A percentile compares a stretch with the other conserved stretches of the same genome.
Conservation (phyloP, 1,140 invertebrate species). For the Bombus ignitus region DNA sequence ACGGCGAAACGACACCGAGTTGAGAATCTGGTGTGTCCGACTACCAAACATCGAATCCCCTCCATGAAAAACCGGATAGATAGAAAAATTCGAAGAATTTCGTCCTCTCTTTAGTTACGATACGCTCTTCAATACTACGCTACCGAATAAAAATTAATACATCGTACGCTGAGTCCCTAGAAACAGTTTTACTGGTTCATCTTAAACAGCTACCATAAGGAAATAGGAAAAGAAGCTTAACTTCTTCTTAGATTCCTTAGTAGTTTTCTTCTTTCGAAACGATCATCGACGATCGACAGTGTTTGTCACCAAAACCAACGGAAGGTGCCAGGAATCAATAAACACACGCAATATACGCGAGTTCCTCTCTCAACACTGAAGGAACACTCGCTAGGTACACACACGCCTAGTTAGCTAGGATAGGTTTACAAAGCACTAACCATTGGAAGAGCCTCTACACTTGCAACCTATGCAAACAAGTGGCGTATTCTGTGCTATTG, state of each 20-base stretch:
- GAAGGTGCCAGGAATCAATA: slow-evolving; percentile 20
- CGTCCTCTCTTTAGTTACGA: background rate
- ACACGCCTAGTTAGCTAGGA: slow-evolving; percentile 60
- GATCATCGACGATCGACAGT: background rate
- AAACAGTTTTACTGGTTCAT: background rate
- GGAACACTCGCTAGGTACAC: slow-evolving; percentile 49
- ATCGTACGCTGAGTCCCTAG: background rate
- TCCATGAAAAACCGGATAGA: background rate
- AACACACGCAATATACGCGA: background rate
- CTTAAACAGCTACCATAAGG: background rate
- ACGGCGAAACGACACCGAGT: slow-evolving; percentile 38
- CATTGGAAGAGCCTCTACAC: slow-evolving; percentile 60
- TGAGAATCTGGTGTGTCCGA: slow-evolving; percentile 31
- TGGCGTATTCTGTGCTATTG: slow-evolving; percentile 35
- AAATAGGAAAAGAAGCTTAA: background rate
- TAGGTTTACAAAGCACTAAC: slow-evolving; percentile 64
- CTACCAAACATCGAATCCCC: slow-evolving; percentile 19
- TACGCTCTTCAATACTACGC: background rate
- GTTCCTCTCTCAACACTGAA: slow-evolving; percentile 21
- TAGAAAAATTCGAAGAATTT: slow-evolving; percentile 28
- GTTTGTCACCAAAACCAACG: background rate
- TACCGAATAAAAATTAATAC: background rate
- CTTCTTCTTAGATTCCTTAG: background rate
- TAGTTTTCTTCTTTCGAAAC: too few species aligned
- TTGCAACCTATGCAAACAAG: slow-evolving; percentile 67